phyloP scores from a whole-genome alignment of 1,140 invertebrate genomes.

The Bombus impatiens region DNA sequence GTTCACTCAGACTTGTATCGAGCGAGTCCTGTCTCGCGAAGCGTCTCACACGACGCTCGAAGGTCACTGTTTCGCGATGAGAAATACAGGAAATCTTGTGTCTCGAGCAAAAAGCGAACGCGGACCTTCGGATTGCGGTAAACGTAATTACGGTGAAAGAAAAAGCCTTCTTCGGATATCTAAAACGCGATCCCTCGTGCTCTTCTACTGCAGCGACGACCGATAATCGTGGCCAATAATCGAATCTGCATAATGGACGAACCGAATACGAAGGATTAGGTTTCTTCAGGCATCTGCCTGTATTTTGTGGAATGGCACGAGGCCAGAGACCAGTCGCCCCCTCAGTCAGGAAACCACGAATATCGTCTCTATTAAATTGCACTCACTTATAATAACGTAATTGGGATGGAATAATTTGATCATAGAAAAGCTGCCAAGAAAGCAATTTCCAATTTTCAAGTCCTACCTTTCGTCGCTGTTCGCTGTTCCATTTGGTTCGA shows the following conservation, averaged over 20 bases:
- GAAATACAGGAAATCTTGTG: no score
- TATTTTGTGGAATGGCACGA: conserved; percentile 16
- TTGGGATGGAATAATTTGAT: conserved; percentile 19
- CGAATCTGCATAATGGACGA: conserved; percentile 34
- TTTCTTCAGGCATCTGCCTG: neutral
- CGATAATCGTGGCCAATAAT: conserved; percentile 4
- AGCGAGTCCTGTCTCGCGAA: no score
- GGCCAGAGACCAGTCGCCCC: conserved; percentile 2
- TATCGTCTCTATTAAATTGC: conserved; percentile 29
- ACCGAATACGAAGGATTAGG: conserved; percentile 4
- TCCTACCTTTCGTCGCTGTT: neutral
- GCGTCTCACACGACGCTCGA: no score
- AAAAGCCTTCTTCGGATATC: neutral
- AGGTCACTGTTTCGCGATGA: no score
- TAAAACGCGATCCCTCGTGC: neutral
- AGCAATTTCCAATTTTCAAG: conserved; percentile 14
- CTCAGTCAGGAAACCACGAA: conserved; percentile 4
- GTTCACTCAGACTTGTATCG: no score
- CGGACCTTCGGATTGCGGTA: neutral
- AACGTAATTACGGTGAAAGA: conserved; percentile 15
- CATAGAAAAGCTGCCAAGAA: neutral
- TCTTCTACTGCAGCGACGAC: neutral
- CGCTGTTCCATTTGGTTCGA: neutral
- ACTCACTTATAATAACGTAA: neutral
- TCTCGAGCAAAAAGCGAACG: neutral